A percentile compares a stretch with the other conserved stretches of the same genome.
Conservation (phyloP, 2,888 invertebrate genomes). For the Petrophora chlorosata region DNA sequence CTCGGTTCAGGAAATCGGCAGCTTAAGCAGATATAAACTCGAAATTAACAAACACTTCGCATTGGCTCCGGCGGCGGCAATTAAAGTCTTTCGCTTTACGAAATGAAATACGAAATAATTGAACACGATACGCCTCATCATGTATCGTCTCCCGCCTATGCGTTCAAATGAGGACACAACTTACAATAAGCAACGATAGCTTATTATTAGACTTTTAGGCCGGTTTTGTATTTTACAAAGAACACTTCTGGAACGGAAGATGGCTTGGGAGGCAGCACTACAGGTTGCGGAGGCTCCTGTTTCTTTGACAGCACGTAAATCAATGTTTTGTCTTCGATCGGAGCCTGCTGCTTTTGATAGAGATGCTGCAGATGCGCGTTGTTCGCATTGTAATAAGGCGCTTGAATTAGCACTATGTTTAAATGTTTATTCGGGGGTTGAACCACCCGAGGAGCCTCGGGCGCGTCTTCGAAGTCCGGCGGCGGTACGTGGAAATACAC, state of each 20-base stretch:
- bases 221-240: constrained; percentile 85
- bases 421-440: constrained; percentile 85
- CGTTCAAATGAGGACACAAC: no score
- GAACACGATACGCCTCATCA: no score
- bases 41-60: no score
- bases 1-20: no score
- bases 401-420: constrained; percentile 91
- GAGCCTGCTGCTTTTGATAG: constrained; percentile 83
- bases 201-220: no score
- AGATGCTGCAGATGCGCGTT: constrained; percentile 65
- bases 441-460: constrained; percentile 63
- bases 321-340: constrained; percentile 87
- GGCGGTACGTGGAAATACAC: constrained; percentile 90
- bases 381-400: constrained; percentile 85
- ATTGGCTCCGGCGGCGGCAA: no score
- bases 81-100: no score
- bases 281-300: constrained; percentile 82
- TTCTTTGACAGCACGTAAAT: constrained; percentile 90
- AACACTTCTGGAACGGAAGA: constrained; percentile 87
- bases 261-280: constrained; percentile 32
- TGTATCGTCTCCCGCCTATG: no score
- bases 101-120: no score
- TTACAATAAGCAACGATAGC: no score
- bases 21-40: no score
- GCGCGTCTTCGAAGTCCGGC: constrained; percentile 85